Conservation (phyloP, 2,113 vertebrate genomes). For the Ceyx melanurus region DNA sequence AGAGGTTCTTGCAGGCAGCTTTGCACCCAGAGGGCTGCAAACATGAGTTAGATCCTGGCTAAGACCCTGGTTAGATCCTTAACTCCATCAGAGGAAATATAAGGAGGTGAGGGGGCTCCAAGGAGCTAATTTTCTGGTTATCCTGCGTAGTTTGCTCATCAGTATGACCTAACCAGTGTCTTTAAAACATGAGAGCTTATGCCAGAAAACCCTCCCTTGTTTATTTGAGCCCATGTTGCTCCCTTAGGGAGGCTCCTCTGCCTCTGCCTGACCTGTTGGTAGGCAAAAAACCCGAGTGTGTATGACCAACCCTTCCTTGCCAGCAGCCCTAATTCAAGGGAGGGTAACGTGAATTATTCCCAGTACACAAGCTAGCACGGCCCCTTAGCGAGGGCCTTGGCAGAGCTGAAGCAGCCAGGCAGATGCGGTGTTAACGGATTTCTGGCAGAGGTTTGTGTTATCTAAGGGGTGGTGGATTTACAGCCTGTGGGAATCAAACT, state of each 20-base stretch:
- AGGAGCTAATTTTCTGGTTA: neutral
- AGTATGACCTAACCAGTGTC: neutral
- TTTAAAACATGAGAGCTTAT: neutral
- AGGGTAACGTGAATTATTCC: neutral
- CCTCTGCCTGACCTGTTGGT: neutral
- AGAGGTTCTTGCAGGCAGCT: neutral
- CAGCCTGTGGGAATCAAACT: neutral
- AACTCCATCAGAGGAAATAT: neutral
- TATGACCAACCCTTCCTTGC: neutral
- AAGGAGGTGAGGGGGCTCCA: neutral
- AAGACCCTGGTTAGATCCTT: neutral
- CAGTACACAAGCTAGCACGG: neutral
- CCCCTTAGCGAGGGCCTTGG: neutral
- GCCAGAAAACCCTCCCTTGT: neutral
- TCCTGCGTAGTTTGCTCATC: neutral
- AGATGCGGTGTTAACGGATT: fast-evolving
- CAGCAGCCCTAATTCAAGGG: neutral
- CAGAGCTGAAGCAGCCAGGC: neutral
- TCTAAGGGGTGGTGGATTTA: neutral
- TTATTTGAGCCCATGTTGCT: fast-evolving
- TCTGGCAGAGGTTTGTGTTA: neutral
- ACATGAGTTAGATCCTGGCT: neutral
- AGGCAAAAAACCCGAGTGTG: neutral
- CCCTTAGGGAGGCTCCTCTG: fast-evolving
- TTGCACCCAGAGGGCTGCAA: neutral